Base-by-base conservation (phyloP, 1,140 invertebrate species). In the Pogonognathellus flavescens region DNA sequence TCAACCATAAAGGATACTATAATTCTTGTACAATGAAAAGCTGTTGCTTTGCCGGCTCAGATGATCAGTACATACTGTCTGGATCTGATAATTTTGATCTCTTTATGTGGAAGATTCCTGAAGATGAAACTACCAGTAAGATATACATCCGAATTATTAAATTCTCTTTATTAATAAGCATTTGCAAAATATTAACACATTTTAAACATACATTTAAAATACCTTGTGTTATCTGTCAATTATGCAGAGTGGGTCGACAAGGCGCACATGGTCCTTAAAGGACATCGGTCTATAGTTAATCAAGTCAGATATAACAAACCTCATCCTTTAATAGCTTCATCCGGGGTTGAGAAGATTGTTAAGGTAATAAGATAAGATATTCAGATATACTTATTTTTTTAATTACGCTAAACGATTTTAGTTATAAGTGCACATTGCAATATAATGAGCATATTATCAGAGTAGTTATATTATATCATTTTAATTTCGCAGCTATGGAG, bases 1-100 rank as follows among this genome's bases (percentile, higher is more conserved):
- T 99, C 91, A 96, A 97, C 90, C 95, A 97, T 90, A 93, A 94
- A 31, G 95, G 96, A 84, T 99, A 98, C 90, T 98, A 97, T 88
- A 98, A 98, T 90, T 97, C 96, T 1, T 98, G 97, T 90, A 98
- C 97, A 0, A 98, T 98, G 96, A 99, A 99, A 91, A 97, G 96
- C 85, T 98, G 97, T 89, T 95, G 94, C 80, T 98, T 98, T 92
- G 97, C 96, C n/a, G 97, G 97, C 0, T 93, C 94, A 8, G 93
- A 94, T 60, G 97, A 98, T 90, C 94, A 98, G 92, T 97, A 94
- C 90, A 93, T 98, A 70, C 90, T 98, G 16, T 97, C 96, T 6
- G 97, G 94, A 87, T 98, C 97, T 0, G 97, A 99, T 92, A 97
- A 98, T 91, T 98, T 98, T 90, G 97, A 97, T 90, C 90, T 99